phyloP scores from a whole-genome alignment of 2,888 invertebrate genomes.

The Apotomis betuletana region DNA sequence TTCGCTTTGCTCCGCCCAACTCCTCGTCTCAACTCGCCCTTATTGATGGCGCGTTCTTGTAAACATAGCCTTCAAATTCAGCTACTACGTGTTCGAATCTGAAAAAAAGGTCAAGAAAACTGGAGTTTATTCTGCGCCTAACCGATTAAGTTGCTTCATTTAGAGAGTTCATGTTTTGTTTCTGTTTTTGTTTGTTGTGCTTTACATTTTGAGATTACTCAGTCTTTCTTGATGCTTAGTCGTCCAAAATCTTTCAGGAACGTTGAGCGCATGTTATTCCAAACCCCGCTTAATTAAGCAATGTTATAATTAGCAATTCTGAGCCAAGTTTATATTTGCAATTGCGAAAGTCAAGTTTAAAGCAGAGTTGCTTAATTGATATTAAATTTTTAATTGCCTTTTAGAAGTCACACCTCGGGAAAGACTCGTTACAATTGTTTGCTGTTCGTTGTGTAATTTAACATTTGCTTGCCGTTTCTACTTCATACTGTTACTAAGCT shows the following conservation, averaged over 20 bases:
- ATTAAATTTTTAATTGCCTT: slow-evolving; percentile 33
- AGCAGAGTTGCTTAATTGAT: slow-evolving; percentile 36
- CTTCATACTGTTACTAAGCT: not conserved
- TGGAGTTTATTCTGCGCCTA: slow-evolving; percentile 50
- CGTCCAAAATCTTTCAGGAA: slow-evolving; percentile 27
- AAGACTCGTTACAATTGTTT: slow-evolving; percentile 7
- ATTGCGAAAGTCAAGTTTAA: slow-evolving; percentile 21
- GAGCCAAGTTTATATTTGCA: slow-evolving; percentile 19
- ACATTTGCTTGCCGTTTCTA: not conserved
- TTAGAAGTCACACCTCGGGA: slow-evolving; percentile 14
- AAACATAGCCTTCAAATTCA: too few relatives aligned
- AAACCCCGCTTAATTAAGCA: slow-evolving; percentile 28
- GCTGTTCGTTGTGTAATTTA: not conserved
- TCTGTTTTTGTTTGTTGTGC: slow-evolving; percentile 26
- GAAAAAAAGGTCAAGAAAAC: slow-evolving; percentile 53
- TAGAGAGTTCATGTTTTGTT: slow-evolving; percentile 39
- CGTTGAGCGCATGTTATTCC: slow-evolving; percentile 37
- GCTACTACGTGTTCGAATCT: slow-evolving; percentile 54
- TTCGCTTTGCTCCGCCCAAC: too few relatives aligned
- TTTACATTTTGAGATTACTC: slow-evolving; percentile 23
- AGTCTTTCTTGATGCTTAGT: slow-evolving; percentile 24
- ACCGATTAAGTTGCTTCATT: slow-evolving; percentile 49
- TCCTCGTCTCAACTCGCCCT: too few relatives aligned
- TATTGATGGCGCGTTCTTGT: too few relatives aligned
- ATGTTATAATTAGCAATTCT: slow-evolving; percentile 33